Evolutionary conservation across 2,113 vertebrate species (phyloP), one percentile per base, ranked within the genome.

Genomic region (Spizaetus ornatus): DNA sequence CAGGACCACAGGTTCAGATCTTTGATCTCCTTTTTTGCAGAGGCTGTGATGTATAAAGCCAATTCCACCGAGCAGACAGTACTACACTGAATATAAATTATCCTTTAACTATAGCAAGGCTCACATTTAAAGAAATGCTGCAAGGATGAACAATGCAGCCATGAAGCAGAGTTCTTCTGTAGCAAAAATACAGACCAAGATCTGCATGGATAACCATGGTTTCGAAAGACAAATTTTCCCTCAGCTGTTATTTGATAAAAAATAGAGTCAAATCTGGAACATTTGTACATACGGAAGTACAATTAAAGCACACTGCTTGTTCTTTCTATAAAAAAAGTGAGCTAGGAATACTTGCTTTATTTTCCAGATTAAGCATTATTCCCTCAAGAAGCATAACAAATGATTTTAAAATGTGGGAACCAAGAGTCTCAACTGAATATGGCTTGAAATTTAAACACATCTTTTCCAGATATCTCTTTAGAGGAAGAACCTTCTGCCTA

Each of bases 31-130:
- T 93, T 96, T 97, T 97, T 95, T 95, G 84, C 91, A 94, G 93
- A 95, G 93, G 86, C 97, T 97, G 92, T 96, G 97, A 96, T 95
- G 96, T 96, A 98, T 96, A 98, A 98, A 98, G 97, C 96, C 97
- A 98, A 96, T 97, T 97, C 97, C 95, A 97, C 91, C 53, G 94
- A 97, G 97, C 95, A 97, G 97, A 95, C 96, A 95, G 93, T 82
- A 93, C 94, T 94, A 95, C 82, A 52, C 88, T 95, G 97, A 96
- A 98, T 97, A 97, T 97, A 98, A 98, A 98, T 98, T 97, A 97
- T 98, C 95, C 82, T 95, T 95, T 91, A 95, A 95, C 81, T 84
- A 81, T 71, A 88, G 95, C 21, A 74, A 95, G 92, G 93, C 88
- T 96, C 85, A 84, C 88, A 47, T 83, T 94, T 94, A 93, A 97